Evolutionary conservation across 2,888 invertebrate species (phyloP), one percentile per base, ranked within the genome.

Genomic region (Fragum fragum): DNA sequence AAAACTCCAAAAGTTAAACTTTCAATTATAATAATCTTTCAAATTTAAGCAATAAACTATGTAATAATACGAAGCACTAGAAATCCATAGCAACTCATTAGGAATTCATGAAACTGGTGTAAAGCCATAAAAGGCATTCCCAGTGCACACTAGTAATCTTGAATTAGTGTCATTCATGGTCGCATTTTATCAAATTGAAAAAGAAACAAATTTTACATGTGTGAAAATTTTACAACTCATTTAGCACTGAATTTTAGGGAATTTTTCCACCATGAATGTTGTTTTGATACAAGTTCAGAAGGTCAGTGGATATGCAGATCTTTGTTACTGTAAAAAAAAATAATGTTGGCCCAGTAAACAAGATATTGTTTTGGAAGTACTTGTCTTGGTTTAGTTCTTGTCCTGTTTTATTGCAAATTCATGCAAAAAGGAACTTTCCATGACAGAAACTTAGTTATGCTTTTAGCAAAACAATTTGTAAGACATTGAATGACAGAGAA

Each of bases 111-210:
- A 61, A 61, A 61, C 29, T 61, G 3, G 57, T 3, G 57, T 57
- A 26, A 26, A 57, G 57, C 57, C 57, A 61, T 61, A 61, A 61
- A 61, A 28, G 26, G 61, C 32, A 61, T 32, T 28, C n/a, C 32
- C 32, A 61, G 16, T 61, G 61, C 61, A 9, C 29, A 28, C n/a
- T 32, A 61, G 23, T 61, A 61, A 61, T 26, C 32, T 18, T 61
- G 32, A 5, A 61, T 61, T 61, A 61, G n/a, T 32, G 61, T 32
- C 61, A 61, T n/a, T 32, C 61, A 29, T 61, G 61, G 32, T 61
- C 14, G 26, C 61, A 61, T 61, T 61, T 32, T 61, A 61, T 61
- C 61, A 61, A 61, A 32, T 61, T 57, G 2, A 57, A 57, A 57
- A 57, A 57, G 57, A 26, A 57, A 57, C 57, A 57, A 57, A 57